Conservation (phyloP, 2,113 vertebrate species). For the Eptesicus fuscus region DNA sequence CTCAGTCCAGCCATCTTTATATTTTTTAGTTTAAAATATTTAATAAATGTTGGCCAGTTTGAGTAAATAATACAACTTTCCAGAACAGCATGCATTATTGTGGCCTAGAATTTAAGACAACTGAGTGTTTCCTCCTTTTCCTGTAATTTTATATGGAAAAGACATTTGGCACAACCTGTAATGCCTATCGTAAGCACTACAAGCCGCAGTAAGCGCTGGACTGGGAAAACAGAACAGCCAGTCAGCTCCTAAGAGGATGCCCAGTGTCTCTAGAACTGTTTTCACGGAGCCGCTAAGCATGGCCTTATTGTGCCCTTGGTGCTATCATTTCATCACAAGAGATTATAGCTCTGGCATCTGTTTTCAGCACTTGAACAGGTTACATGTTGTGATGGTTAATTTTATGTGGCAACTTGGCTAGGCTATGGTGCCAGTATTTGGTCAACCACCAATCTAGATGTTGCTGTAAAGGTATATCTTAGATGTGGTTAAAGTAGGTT, state of each 20-base stretch:
- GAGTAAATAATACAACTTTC: neutral
- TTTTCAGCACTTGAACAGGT: neutral
- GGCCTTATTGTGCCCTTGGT: neutral
- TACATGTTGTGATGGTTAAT: neutral
- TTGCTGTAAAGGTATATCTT: neutral
- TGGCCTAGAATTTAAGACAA: neutral
- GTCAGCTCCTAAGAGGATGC: neutral
- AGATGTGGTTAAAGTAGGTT: neutral
- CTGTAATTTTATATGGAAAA: neutral
- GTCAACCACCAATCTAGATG: neutral
- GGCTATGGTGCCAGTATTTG: neutral
- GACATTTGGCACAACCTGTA: neutral
- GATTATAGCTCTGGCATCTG: neutral
- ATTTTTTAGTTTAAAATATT: neutral
- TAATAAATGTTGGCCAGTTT: neutral
- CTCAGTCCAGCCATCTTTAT: neutral
- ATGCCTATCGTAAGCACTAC: neutral
- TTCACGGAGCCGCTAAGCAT: neutral
- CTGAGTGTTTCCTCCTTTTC: neutral
- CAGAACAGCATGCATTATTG: neutral
- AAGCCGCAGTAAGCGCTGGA: neutral
- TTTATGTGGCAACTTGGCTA: neutral
- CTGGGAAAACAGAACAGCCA: neutral
- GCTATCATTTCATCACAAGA: neutral
- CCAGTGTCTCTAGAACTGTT: neutral